phyloP scores from a whole-genome alignment of 2,113 vertebrate genomes.

The Rhinopithecus roxellana region DNA sequence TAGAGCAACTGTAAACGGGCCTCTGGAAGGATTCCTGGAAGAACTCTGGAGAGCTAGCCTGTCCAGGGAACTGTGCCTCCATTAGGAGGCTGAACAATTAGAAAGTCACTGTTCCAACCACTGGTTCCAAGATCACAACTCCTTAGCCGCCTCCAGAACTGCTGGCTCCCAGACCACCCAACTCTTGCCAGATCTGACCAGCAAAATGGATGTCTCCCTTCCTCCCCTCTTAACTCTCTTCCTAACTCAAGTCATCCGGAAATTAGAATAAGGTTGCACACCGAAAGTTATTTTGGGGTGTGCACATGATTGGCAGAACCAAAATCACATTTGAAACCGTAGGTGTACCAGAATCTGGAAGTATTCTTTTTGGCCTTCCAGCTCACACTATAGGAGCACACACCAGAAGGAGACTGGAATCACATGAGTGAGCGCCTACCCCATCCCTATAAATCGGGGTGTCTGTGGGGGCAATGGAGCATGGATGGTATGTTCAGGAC shows the following conservation, averaged over 20 bases:
- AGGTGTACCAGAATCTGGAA: neutral
- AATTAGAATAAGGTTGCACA: neutral
- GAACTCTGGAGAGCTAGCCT: neutral
- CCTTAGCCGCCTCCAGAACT: neutral
- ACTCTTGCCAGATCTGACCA: neutral
- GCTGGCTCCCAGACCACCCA: neutral
- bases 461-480: accelerated
- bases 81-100: neutral
- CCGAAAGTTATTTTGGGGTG: neutral
- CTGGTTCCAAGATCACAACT: neutral
- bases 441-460: accelerated
- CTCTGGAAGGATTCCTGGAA: neutral
- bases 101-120: neutral
- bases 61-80: neutral
- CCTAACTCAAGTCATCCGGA: neutral
- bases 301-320: neutral
- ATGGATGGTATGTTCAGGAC: accelerated
- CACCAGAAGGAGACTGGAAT: neutral
- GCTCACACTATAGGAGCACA: neutral
- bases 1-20: neutral
- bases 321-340: neutral
- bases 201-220: neutral
- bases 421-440: neutral
- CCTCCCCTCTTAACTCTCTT: neutral
- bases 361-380: neutral